Base-by-base conservation (phyloP, 2,113 vertebrate genomes). In the Eidolon helvum region DNA sequence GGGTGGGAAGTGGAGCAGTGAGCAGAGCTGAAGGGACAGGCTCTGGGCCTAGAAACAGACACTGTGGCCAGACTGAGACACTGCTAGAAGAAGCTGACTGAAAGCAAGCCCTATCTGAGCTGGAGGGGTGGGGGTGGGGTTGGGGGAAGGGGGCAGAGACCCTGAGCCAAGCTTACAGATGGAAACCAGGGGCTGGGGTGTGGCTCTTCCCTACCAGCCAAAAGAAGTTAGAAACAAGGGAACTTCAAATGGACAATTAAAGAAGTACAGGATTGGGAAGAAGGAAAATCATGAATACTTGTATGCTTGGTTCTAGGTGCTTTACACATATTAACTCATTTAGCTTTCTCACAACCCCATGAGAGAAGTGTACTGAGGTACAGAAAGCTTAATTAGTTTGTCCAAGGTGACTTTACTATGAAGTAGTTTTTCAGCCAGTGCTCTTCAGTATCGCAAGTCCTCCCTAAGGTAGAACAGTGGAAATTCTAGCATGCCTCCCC, bases 51-150 rank as follows among this genome's bases (percentile, higher is more conserved):
- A 14, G 63, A 43, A 53, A 75, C 18, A 66, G 38, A 19, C n/a
- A 14, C 33, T 24, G 30, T 65, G 48, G 22, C 30, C 55, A 72
- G 19, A 59, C 1, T n/a, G 40, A 53, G 59, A 59, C 26, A n/a
- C n/a, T 75, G 33, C 77, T 48, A 10, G 50, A 61, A 48, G n/a
- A 82, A 43, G 43, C 43, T 43, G 43, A 43, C 43, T 43, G 43
- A 43, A 6, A 66, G 77, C 45, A 57, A 55, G 80, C 30, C 40
- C 26, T 35, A 0, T 55, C 4, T 69, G 50, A 88, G 26, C 11
- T 26, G 26, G 38, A 59, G 10, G 11, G 30, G 15, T n/a, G 4
- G 5, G 26, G 1, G 5, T 68, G 0, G 19, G n/a, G n/a, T n/a
- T n/a, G n/a, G 53, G 10, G 48, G 4, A 48, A 48, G 9, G 21